Evolutionary conservation across 1,140 invertebrate genomes (phyloP).

Genomic region (Ostrea denselamellosa): DNA sequence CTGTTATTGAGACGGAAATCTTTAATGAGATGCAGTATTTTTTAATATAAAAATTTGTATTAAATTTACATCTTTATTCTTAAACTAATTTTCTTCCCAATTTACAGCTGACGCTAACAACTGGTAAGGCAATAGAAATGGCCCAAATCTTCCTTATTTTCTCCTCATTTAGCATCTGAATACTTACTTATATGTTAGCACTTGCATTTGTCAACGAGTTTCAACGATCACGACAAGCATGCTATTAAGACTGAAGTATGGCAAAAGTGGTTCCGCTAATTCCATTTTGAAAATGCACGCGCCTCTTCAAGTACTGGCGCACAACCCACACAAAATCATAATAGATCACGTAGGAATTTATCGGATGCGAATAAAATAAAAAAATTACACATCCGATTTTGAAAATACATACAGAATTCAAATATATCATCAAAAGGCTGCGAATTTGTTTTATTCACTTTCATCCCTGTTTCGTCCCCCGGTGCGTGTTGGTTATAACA

Average conservation of each 20-base stretch:
- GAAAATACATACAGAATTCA: not conserved
- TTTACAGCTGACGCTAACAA: not conserved
- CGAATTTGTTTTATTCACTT: not conserved
- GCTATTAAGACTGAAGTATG: conserved; percentile 29
- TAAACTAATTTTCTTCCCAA: not conserved
- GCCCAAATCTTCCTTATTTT: not conserved
- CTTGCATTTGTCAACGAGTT: conserved; percentile 39
- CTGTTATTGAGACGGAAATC: no score
- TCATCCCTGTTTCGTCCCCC: not conserved
- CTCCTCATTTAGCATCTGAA: conserved; percentile 19
- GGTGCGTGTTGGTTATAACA: not conserved
- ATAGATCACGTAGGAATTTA: conserved; percentile 33
- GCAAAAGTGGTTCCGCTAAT: conserved; percentile 28
- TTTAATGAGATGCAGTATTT: no score
- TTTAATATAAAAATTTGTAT: no score
- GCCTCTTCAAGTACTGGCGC: conserved; percentile 4
- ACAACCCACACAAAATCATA: conserved; percentile 14
- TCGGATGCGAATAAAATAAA: not conserved
- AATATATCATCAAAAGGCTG: conserved; percentile 14
- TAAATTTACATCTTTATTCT: not conserved
- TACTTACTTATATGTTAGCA: conserved; percentile 22
- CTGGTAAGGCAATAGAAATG: not conserved
- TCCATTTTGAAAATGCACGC: conserved; percentile 19
- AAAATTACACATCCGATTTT: conserved; percentile 14
- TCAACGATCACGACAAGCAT: conserved; percentile 18